Percentiles rank a stretch among this genome's conserved stretches.
phyloP scores from a whole-genome alignment of 1,140 invertebrate species.

The Sinonovacula constricta region DNA sequence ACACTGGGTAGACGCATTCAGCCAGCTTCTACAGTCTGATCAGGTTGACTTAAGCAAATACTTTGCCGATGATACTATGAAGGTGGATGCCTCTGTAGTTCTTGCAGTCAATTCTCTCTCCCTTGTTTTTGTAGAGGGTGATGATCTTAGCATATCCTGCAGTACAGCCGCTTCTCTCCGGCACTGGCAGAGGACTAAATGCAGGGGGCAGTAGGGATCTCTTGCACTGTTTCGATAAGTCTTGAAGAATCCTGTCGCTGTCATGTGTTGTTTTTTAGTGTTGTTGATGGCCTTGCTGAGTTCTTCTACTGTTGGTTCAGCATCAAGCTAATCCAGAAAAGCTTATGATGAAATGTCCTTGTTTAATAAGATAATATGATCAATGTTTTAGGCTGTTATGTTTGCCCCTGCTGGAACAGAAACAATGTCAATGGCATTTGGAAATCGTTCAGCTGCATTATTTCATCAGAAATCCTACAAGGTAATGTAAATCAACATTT shows the following conservation, averaged over 20 bases:
- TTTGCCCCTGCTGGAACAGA: slow-evolving; percentile 54
- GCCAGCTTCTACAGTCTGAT: slow-evolving; percentile 28
- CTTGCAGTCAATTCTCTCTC: too few species aligned
- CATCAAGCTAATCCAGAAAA: too few species aligned
- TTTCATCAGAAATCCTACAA: slow-evolving; percentile 87
- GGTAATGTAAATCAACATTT: too few species aligned
- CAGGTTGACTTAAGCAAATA: slow-evolving; percentile 34
- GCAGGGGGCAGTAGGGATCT: too few species aligned
- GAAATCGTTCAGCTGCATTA: slow-evolving; percentile 91
- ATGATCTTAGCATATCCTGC: slow-evolving; percentile 52
- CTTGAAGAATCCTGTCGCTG: neutral
- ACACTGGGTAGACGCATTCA: slow-evolving; percentile 41
- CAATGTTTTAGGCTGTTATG: slow-evolving; percentile 58
- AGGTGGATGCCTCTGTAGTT: too few species aligned
- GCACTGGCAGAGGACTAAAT: too few species aligned
- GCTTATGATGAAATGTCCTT: too few species aligned
- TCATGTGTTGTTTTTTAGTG: slow-evolving; percentile 2
- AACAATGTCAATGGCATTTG: slow-evolving; percentile 86
- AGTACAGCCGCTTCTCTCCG: slow-evolving; percentile 41
- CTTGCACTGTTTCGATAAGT: neutral
- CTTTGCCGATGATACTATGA: slow-evolving; percentile 57
- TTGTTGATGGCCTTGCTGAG: too few species aligned
- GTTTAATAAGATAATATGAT: too few species aligned
- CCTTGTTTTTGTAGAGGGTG: slow-evolving; percentile 61
- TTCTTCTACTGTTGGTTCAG: neutral